Conservation (phyloP, 2,888 invertebrate genomes). For the Patella caerulea region DNA sequence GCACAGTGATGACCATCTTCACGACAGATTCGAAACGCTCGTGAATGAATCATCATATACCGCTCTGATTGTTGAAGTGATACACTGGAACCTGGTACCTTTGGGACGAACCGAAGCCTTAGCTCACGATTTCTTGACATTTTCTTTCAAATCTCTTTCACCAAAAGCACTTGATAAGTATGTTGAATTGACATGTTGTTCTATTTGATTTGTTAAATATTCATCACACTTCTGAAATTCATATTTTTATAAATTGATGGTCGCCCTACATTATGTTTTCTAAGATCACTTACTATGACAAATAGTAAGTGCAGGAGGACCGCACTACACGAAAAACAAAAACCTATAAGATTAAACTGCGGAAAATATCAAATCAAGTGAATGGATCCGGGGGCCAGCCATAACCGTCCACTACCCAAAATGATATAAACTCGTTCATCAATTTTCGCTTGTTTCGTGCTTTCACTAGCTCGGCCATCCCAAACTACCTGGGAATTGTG, state of each 20-base stretch:
- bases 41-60: too few species aligned
- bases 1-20: too few species aligned
- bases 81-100: too few species aligned
- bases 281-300: slow-evolving; percentile 13
- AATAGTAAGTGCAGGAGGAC: too few species aligned
- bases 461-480: slow-evolving; percentile 4
- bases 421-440: background rate
- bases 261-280: slow-evolving; percentile 5
- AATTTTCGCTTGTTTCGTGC: background rate
- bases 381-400: too few species aligned
- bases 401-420: slow-evolving; percentile 3
- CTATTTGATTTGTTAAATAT: background rate
- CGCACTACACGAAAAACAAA: too few species aligned
- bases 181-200: slow-evolving; percentile 16
- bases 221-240: slow-evolving; percentile 16
- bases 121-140: too few species aligned
- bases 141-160: slow-evolving; percentile 1
- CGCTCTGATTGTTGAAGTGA: too few species aligned
- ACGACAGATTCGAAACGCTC: too few species aligned
- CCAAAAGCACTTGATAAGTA: slow-evolving; percentile 15
- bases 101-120: too few species aligned
- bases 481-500: background rate
- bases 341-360: too few species aligned
- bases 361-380: too few species aligned
- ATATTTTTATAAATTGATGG: background rate